Percentiles rank a stretch among this genome's conserved stretches.
These are phyloP conservation scores for Leptopterna dolabrata DNA, from an alignment of 2,888 invertebrate species.

Conservation along the genomic window DNA sequence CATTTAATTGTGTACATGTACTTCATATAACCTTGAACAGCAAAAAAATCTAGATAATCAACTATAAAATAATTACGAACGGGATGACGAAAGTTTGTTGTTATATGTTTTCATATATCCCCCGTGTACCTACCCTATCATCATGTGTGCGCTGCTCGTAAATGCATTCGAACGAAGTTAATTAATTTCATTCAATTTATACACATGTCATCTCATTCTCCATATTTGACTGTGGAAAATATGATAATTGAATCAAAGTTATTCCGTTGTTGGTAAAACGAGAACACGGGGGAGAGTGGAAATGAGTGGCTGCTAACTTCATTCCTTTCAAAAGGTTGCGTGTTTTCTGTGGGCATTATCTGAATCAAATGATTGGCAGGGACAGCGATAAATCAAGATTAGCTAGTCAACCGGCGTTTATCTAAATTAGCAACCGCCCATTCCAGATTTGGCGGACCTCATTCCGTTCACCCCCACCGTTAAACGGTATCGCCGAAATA, in stretches of 20 bases:
- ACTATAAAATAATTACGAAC: too few relatives aligned
- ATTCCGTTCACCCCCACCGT: not conserved
- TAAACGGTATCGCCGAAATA: not conserved
- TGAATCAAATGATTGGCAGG: conserved; percentile 21
- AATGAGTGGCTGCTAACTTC: not conserved
- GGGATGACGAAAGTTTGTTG: too few relatives aligned
- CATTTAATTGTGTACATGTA: too few relatives aligned
- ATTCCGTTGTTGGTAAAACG: not conserved
- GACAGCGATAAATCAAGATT: conserved; percentile 27
- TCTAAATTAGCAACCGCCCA: conserved; percentile 40
- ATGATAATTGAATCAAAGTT: not conserved
- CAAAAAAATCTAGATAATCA: too few relatives aligned
- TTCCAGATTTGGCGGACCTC: conserved; percentile 25
- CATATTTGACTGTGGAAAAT: not conserved
- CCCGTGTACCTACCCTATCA: too few relatives aligned
- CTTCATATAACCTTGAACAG: too few relatives aligned
- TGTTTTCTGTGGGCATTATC: conserved; percentile 11
- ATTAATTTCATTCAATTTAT: too few relatives aligned
- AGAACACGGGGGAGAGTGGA: not conserved
- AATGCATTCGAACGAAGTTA: too few relatives aligned
- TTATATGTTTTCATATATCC: too few relatives aligned
- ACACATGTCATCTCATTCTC: not conserved
- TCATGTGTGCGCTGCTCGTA: too few relatives aligned
- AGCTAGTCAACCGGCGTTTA: conserved; percentile 40
- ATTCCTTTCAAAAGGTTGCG: not conserved